Evolutionary conservation across 2,888 invertebrate genomes (phyloP), one percentile per base, ranked within the genome.

Genomic region (Altica lythri): DNA sequence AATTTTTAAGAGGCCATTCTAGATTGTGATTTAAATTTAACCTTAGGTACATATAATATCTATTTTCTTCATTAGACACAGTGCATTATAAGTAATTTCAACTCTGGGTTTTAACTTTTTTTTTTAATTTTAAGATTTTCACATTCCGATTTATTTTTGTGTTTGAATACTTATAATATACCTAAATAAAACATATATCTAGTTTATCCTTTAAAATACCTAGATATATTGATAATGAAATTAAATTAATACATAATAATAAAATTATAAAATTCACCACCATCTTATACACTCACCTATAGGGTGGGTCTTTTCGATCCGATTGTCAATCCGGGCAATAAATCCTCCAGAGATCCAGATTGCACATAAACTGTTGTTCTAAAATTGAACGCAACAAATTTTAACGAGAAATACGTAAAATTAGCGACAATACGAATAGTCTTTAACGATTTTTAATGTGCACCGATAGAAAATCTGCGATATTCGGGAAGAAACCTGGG

Each of bases 371-470:
- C 16, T 38, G 12, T 18, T 17, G 18, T 13, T 10, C 22, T 12
- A 22, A 22, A 12, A n/a, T 10, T 17, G 25, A 29, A 32, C 40
- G 4, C 6, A 6, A 49, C 40, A 32, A 32, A 30, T 10, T 32
- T 32, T 22, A 12, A 25, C 12, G 12, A n/a, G n/a, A n/a, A n/a
- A n/a, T n/a, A n/a, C n/a, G n/a, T n/a, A n/a, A n/a, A n/a, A n/a
- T n/a, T n/a, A n/a, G n/a, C n/a, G n/a, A n/a, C n/a, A n/a, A n/a
- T n/a, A n/a, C 10, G 16, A 22, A 38, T 29, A 17, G 12, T 38
- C 19, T 16, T n/a, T 43, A 47, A 19, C 27, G 47, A 47, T 55
- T 47, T 47, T 53, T 30, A 43, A 22, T 51, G 32, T 44, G 25
- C 38, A 37, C 30, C 22, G 27, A 25, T 29, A 18, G 10, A 18